These are phyloP conservation scores for Herpailurus yagouaroundi DNA, from an alignment of 2,113 vertebrate genomes.

Conservation along the genomic window DNA sequence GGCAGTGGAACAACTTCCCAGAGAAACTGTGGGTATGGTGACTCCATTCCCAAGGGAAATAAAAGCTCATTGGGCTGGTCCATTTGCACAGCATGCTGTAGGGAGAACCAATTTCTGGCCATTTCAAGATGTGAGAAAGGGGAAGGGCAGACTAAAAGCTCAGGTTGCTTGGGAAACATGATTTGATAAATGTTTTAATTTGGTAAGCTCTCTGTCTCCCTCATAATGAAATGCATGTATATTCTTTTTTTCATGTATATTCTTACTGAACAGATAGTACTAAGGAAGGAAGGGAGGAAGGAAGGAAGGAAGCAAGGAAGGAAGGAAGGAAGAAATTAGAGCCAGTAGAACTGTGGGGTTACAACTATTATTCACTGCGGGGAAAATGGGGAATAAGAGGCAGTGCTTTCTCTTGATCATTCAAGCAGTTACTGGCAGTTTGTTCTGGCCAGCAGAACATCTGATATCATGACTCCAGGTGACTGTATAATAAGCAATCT, in stretches of 20 bases:
- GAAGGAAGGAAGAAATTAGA: not conserved
- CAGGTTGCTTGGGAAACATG: not conserved
- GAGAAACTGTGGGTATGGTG: not conserved
- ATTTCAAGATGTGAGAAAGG: not conserved
- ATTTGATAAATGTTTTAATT: conserved; percentile 36
- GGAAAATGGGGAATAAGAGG: conserved; percentile 73
- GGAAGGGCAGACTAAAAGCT: not conserved
- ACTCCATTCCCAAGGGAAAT: not conserved
- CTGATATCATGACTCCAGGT: conserved; percentile 86
- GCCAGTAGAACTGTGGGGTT: conserved; percentile 57
- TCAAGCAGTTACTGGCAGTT: conserved; percentile 86
- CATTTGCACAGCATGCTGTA: not conserved
- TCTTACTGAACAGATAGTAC: conserved; percentile 58
- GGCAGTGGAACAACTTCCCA: not conserved
- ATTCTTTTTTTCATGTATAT: conserved; percentile 72
- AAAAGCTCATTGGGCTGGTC: not conserved
- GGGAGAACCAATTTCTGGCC: not conserved
- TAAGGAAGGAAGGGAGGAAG: conserved; percentile 43
- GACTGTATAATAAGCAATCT: conserved; percentile 87
- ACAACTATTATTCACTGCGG: conserved; percentile 55
- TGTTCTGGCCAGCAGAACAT: conserved; percentile 87
- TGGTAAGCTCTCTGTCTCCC: not conserved
- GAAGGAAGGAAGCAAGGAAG: not conserved
- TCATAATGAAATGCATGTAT: conserved; percentile 77
- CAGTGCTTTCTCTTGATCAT: conserved; percentile 83